Evolutionary conservation across 2,888 invertebrate genomes (phyloP).

Genomic region (Cryptus armator): DNA sequence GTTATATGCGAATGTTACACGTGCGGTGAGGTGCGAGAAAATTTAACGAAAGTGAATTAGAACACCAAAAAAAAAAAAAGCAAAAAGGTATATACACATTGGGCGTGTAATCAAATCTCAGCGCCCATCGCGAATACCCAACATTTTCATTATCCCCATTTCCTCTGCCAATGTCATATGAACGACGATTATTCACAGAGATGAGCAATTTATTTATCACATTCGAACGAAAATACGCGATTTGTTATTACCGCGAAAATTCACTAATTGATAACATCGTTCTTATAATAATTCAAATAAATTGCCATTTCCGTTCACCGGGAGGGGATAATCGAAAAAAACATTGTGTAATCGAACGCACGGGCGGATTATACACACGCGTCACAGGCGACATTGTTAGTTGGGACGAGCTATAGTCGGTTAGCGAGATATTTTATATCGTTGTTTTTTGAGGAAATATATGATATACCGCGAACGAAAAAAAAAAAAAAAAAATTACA

Average conservation of each 20-base stretch:
- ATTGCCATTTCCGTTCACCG: neutral
- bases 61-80: slow-evolving; percentile 56
- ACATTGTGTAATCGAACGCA: slow-evolving; percentile 19
- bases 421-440: slow-evolving; percentile 67
- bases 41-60: slow-evolving; percentile 57
- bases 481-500: slow-evolving; percentile 23
- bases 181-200: neutral
- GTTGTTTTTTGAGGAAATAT: slow-evolving; percentile 67
- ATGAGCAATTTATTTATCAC: neutral
- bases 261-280: neutral
- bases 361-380: slow-evolving; percentile 32
- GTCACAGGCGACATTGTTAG: slow-evolving; percentile 52
- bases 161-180: slow-evolving; percentile 28
- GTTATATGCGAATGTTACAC: slow-evolving; percentile 32
- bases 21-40: slow-evolving; percentile 34
- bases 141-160: slow-evolving; percentile 28
- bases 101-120: slow-evolving; percentile 63
- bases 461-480: slow-evolving; percentile 48
- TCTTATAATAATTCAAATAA: slow-evolving; percentile 10
- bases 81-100: slow-evolving; percentile 25
- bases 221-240: neutral
- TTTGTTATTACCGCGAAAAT: neutral
- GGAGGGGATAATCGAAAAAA: neutral
- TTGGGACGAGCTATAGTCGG: slow-evolving; percentile 56
- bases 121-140: slow-evolving; percentile 37